phyloP scores from a whole-genome alignment of 2,888 invertebrate genomes.

The Dorcus parallelipipedus region DNA sequence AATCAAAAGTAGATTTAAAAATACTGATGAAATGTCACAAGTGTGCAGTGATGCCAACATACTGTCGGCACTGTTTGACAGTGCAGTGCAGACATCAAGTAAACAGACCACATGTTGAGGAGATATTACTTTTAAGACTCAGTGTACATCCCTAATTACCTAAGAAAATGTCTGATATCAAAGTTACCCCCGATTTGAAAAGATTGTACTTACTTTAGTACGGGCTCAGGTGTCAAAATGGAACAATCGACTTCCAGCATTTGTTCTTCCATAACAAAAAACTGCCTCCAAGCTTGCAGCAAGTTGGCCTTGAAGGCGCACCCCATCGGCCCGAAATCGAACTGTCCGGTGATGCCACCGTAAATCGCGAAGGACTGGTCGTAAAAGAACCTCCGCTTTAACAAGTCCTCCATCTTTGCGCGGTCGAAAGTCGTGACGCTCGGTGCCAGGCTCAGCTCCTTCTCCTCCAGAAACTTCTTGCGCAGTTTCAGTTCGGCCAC shows the following conservation, averaged over 20 bases:
- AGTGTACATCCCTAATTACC: no score
- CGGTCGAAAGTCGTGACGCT: conserved; percentile 76
- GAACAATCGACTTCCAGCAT: conserved; percentile 99
- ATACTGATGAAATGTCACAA: no score
- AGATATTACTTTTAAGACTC: no score
- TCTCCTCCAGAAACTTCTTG: conserved; percentile 90
- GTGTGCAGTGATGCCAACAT: no score
- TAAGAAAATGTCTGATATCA: no score
- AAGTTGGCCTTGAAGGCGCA: conserved; percentile 97
- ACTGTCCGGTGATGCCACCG: conserved; percentile 92
- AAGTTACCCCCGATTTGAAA: not conserved
- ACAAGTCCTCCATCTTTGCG: conserved; percentile 91
- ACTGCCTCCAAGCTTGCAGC: conserved; percentile 88
- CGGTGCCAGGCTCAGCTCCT: conserved; percentile 80
- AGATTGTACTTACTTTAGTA: conserved; percentile 67
- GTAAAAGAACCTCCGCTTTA: conserved; percentile 95
- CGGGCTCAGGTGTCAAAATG: conserved; percentile 94
- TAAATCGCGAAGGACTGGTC: conserved; percentile 99
- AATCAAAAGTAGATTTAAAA: no score
- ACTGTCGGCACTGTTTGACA: no score
- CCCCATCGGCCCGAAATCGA: conserved; percentile 99
- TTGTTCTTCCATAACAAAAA: conserved; percentile 95
- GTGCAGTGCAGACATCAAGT: no score
- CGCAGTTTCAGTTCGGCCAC: conserved; percentile 88
- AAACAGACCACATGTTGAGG: no score